Base-by-base conservation (phyloP, 1,140 invertebrate genomes). In the Drosophila ficusphila region DNA sequence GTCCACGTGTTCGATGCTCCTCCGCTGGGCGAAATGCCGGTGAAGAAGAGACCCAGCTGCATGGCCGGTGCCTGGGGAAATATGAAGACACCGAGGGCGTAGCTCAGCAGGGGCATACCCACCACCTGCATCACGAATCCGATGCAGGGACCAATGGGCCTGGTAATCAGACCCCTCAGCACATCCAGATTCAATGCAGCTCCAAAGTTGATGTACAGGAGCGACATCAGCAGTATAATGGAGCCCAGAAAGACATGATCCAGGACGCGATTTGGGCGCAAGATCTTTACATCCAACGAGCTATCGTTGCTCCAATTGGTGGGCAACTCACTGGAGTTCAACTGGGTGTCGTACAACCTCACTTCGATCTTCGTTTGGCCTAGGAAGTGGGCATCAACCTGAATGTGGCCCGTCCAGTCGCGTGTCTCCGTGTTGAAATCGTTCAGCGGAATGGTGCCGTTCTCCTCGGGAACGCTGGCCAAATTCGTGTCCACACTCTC, bases 1-100 rank as follows among this genome's bases (percentile, higher is more conserved):
- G 97, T 97, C 97, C 98, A 99, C 74, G 98, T 97, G 90, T 99
- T 99, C n/a, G 97, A 98, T 8, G 97, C 97, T 1, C 97, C 97
- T 1, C 98, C 98, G 25, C 96, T 97, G 11, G 98, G 98, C 54
- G 96, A 95, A 42, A 97, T 96, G 1, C 97, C 98, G 2, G 96
- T 96, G 77, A 98, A 97, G 92, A 99, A 99, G 85, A 99, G 93
- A 0, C 98, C 98, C 68, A 98, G 92, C 57, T 95, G 94, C 93
- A 97, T 93, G 57, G 94, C 93, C 14, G 94, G 92, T 51, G 93
- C 93, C 31, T 95, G 83, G 1, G 95, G 94, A 90, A 97, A 97
- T 7, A 98, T 91, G 11, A 95, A 71, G 56, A 94, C 93, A 2
- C 95, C 96, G 29, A 98, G 90, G 1, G 92, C 93, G 92, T 95